Percentiles rank a stretch among this genome's conserved stretches.
Conservation (phyloP, 2,888 invertebrate genomes). For the Sialis lutaria region DNA sequence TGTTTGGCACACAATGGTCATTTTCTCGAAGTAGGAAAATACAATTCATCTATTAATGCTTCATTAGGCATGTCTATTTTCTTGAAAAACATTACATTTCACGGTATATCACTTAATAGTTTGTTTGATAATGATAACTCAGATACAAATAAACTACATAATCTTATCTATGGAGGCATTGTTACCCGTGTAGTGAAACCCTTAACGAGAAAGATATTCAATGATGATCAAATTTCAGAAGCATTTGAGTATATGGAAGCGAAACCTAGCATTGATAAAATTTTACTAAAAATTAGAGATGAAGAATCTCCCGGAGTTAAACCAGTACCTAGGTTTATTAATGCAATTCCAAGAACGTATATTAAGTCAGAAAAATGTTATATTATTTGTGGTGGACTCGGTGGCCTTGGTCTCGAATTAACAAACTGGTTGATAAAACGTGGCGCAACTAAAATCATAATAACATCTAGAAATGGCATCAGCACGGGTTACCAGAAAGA, state of each 20-base stretch:
- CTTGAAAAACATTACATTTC: conserved; percentile 38
- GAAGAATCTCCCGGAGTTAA: conserved; percentile 10
- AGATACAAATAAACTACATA: conserved; percentile 24
- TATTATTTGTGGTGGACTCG: too few species aligned
- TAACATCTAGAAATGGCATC: too few species aligned
- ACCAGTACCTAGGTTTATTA: too few species aligned
- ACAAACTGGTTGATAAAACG: too few species aligned
- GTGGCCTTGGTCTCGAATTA: too few species aligned
- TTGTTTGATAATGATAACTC: conserved; percentile 31
- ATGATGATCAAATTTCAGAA: conserved; percentile 29
- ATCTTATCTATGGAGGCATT: conserved; percentile 29
- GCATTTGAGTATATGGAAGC: conserved; percentile 29
- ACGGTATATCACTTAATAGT: conserved; percentile 40
- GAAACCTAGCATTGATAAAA: conserved; percentile 42
- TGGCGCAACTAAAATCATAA: too few species aligned
- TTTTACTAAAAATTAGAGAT: conserved; percentile 16
- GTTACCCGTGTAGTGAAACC: conserved; percentile 34
- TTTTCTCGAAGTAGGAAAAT: conserved; percentile 47
- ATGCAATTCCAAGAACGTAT: too few species aligned
- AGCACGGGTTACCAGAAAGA: too few species aligned
- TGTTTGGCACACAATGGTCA: conserved; percentile 24
- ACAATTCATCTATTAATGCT: conserved; percentile 35
- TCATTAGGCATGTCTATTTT: conserved; percentile 33
- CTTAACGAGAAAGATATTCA: conserved; percentile 31
- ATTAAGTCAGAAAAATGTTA: too few species aligned